Conservation (phyloP, 1,140 invertebrate genomes). For the Frieseomelitta varia region DNA sequence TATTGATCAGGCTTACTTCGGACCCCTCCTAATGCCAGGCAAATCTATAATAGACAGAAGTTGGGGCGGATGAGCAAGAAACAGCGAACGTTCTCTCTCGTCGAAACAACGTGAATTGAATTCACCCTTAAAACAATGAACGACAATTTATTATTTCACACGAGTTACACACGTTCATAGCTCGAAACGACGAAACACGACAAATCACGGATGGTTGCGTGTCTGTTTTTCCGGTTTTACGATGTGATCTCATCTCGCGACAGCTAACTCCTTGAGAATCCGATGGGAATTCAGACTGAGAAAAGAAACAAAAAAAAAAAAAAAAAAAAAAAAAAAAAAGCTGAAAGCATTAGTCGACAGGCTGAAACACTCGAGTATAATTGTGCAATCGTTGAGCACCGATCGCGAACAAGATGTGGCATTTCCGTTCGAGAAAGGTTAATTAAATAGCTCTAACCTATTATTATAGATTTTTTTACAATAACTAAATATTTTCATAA, state of each 20-base stretch:
- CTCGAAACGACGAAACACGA: too few relatives aligned
- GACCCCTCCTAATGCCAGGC: constrained; percentile 16
- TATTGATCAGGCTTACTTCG: constrained; percentile 28
- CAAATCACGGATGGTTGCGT: background rate
- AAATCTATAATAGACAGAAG: constrained; percentile 25
- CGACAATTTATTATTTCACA: background rate
- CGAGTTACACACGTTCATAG: too few relatives aligned
- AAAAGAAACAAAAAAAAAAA: background rate
- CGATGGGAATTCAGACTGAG: constrained; percentile 17
- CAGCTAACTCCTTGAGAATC: constrained; percentile 62
- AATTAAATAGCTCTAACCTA: background rate
- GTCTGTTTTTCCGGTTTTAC: constrained; percentile 4
- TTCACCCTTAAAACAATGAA: background rate
- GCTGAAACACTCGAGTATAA: background rate
- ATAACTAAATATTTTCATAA: too few relatives aligned
- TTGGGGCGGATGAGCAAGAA: background rate
- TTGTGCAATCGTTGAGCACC: background rate
- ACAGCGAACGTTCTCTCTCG: background rate
- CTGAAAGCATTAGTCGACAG: constrained; percentile 13
- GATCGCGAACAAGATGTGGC: background rate
- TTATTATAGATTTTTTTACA: too few relatives aligned
- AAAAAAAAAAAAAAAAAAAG: background rate
- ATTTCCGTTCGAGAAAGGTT: background rate
- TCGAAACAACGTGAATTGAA: background rate
- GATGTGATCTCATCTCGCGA: constrained; percentile 31